phyloP scores from a whole-genome alignment of 2,888 invertebrate genomes.

The Pedicia rivosa region DNA sequence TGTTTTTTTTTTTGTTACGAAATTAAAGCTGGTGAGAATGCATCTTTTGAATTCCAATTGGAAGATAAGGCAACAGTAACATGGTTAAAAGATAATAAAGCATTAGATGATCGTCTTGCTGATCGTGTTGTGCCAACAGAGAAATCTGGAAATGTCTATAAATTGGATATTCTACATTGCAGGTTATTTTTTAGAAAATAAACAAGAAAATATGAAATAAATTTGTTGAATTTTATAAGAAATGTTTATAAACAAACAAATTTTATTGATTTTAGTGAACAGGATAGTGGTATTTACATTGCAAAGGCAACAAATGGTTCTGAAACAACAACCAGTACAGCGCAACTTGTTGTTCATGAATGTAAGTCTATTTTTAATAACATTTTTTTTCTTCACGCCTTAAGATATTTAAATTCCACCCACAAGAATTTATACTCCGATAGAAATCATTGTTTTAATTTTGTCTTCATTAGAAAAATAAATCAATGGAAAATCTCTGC shows the following conservation, averaged over 20 bases:
- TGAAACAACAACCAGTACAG: constrained; percentile 71
- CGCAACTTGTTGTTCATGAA: constrained; percentile 73
- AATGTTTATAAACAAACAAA: neutral
- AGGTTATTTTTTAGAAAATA: constrained; percentile 20
- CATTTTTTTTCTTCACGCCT: neutral
- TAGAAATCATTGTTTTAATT: too few species aligned
- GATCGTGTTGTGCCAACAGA: constrained; percentile 51
- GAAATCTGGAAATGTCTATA: constrained; percentile 43
- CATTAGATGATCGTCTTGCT: constrained; percentile 55
- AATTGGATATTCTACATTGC: constrained; percentile 59
- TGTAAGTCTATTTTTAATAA: constrained; percentile 49
- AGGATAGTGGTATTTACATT: constrained; percentile 80
- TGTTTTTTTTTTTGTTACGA: too few species aligned
- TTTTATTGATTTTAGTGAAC: constrained; percentile 30
- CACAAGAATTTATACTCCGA: too few species aligned
- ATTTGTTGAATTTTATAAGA: neutral
- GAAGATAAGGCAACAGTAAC: constrained; percentile 48
- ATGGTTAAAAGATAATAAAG: constrained; percentile 81
- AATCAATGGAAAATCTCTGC: too few species aligned
- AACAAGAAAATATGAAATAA: neutral
- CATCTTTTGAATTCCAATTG: constrained; percentile 63
- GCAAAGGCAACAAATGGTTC: constrained; percentile 69
- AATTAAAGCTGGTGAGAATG: constrained; percentile 60
- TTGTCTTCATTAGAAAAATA: too few species aligned
- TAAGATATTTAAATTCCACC: neutral